Evolutionary conservation across 2,888 invertebrate species (phyloP).

Genomic region (Macaria notata): DNA sequence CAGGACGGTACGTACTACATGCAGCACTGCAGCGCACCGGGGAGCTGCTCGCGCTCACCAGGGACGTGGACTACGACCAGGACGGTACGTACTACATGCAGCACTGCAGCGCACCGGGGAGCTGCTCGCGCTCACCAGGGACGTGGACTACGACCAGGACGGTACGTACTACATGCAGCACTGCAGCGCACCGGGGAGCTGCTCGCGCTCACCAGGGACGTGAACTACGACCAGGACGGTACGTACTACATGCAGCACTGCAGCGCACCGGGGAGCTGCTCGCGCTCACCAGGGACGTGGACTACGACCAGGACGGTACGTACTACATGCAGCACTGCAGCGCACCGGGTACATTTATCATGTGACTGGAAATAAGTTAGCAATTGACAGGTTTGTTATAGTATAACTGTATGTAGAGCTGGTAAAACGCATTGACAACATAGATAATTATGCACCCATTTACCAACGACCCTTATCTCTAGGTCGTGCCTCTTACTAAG

Average conservation of each 20-base stretch:
- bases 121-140: background rate
- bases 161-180: background rate
- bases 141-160: background rate
- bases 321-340: background rate
- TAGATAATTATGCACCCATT: too few relatives aligned
- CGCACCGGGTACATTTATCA: too few relatives aligned
- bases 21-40: conserved; percentile 86
- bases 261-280: background rate
- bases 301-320: background rate
- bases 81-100: conserved; percentile 85
- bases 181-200: background rate
- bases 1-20: conserved; percentile 94
- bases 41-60: conserved; percentile 89
- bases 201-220: background rate
- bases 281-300: background rate
- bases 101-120: background rate
- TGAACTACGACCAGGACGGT: background rate
- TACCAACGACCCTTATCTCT: too few relatives aligned
- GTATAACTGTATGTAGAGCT: too few relatives aligned
- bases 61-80: conserved; percentile 98
- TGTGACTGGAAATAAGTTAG: too few relatives aligned
- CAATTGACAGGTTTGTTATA: too few relatives aligned
- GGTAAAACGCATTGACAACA: too few relatives aligned
- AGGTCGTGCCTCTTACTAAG: too few relatives aligned
- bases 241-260: background rate